Evolutionary conservation across 37 sponge, comb jelly and placozoan species (phyloP), one percentile per base, ranked within the genome.

Genomic region (Aphrocallistes beatrix): DNA sequence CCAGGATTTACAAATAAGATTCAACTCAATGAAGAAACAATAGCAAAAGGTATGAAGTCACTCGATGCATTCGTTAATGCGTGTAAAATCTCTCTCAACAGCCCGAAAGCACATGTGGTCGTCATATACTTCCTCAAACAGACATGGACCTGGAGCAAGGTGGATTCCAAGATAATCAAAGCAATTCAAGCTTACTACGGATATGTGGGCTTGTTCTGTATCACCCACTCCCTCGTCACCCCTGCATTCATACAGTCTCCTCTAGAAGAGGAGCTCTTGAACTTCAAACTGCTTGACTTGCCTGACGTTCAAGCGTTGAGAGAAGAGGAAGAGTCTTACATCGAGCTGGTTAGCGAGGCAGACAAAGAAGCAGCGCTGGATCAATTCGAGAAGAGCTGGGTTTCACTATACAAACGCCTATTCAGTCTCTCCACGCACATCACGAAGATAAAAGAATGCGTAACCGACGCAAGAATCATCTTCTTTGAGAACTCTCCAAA

Each of bases 131-230:
- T 60, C 75, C 75, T 60, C 75, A 60, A 60, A 13, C 75, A 60
- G 75, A 60, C 75, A 3, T 60, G 75, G 75, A 60, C 75, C 75
- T 60, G 75, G 75, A 60, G 75, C 34, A 60, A 60, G 75, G 75
- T 60, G 25, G 75, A 60, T 13, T 60, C 75, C n/a, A 28, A 60
- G 75, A 60, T 60, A 19, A 60, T 60, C 6, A 60, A 60, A 30
- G 75, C 32, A 3, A 60, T 60, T 6, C 75, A 60, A 30, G 28
- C 10, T 1, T 60, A 60, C 75, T 60, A 60, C 75, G 75, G 75
- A 13, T 19, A 19, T 32, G 75, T 60, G 6, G n/a, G n/a, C 75
- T 25, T 60, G 75, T 60, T 60, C 34, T 60, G 75, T 30, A 60
- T 60, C 3, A 60, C 75, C 6, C 75, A 60, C 34, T 60, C 75